A percentile compares a stretch with the other conserved stretches of the same genome.
These are phyloP conservation scores for Gouania willdenowi DNA, from an alignment of 2,797 vertebrate species.

Conservation along the genomic window DNA sequence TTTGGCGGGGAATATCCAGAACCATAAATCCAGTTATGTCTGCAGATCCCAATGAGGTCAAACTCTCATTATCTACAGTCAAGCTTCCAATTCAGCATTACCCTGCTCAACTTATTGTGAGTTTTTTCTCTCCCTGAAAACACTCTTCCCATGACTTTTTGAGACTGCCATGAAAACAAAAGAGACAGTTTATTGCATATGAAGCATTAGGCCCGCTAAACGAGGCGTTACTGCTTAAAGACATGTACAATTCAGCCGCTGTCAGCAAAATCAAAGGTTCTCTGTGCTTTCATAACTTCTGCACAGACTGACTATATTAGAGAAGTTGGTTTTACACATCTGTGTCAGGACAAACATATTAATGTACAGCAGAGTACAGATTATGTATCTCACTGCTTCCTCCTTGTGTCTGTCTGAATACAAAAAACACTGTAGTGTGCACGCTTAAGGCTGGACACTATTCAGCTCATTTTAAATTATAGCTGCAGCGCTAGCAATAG, in stretches of 20 bases:
- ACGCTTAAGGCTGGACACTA: too few relatives aligned
- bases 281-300: conserved; percentile 10
- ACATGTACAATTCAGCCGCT: conserved; percentile 50
- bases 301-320: too few relatives aligned
- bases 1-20: too few relatives aligned
- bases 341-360: conserved; percentile 1
- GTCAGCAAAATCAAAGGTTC: conserved; percentile 24
- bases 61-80: conserved; percentile 40
- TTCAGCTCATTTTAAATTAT: too few relatives aligned
- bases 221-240: too few relatives aligned
- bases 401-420: neutral
- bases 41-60: conserved; percentile 22
- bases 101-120: conserved; percentile 23
- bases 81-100: conserved; percentile 39
- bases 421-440: too few relatives aligned
- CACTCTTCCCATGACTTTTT: conserved; percentile 27
- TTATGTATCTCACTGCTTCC: neutral
- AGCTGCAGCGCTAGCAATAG: too few relatives aligned
- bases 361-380: neutral
- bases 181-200: conserved; percentile 21
- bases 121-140: neutral
- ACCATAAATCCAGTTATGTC: conserved; percentile 17
- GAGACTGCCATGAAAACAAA: conserved; percentile 33
- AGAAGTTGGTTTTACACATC: conserved; percentile 4
- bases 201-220: neutral